These are phyloP conservation scores for Caenorhabditis auriculariae DNA, from an alignment of 2,888 invertebrate species.

Conservation along the genomic window DNA sequence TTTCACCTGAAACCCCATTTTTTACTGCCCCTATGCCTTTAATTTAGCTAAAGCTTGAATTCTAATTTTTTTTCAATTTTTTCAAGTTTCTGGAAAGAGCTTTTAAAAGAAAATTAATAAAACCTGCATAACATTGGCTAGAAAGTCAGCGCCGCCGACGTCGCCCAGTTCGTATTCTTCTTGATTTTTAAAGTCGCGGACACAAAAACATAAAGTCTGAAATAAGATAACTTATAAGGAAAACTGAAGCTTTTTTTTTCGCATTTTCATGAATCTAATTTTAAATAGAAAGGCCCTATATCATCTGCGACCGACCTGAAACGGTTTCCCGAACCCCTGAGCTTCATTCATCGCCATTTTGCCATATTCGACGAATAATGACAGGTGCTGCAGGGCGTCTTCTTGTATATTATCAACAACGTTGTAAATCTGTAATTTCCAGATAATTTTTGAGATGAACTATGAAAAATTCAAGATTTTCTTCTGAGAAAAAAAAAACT, in stretches of 20 bases:
- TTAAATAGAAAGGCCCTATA: constrained; percentile 1
- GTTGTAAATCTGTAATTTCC: constrained; percentile 75
- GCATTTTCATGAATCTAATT: not conserved
- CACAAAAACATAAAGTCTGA: constrained; percentile 58
- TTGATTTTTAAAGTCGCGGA: constrained; percentile 68
- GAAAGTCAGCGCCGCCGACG: constrained; percentile 47
- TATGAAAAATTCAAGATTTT: not conserved
- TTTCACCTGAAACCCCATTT: not conserved
- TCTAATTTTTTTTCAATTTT: not conserved
- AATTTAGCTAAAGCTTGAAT: not conserved
- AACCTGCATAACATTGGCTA: constrained; percentile 46
- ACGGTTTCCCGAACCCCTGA: constrained; percentile 57
- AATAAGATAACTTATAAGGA: constrained; percentile 7
- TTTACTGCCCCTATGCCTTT: not conserved
- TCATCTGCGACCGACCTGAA: constrained; percentile 43
- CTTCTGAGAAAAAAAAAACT: not conserved
- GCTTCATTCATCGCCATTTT: constrained; percentile 83
- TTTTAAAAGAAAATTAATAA: not conserved
- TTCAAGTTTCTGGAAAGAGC: not conserved
- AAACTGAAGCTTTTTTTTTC: not conserved
- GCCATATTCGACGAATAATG: constrained; percentile 97
- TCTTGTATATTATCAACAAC: constrained; percentile 94
- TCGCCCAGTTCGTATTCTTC: constrained; percentile 55
- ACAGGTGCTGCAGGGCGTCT: constrained; percentile 89
- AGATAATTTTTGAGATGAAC: not conserved